Conservation (phyloP, 2,888 invertebrate genomes). For the Cephus nigrinus region DNA sequence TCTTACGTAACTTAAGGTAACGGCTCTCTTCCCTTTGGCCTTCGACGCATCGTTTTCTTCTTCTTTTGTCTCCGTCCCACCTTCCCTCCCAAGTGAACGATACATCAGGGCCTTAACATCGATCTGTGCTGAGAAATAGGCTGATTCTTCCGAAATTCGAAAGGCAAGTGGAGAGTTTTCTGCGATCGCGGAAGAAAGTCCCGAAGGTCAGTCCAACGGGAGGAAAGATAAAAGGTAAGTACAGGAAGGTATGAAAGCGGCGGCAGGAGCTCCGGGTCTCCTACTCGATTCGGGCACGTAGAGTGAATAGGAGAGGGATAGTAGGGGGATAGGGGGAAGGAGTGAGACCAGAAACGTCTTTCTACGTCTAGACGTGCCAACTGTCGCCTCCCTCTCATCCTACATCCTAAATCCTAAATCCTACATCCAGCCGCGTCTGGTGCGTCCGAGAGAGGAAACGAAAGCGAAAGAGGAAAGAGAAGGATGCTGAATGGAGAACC, state of each 20-base stretch:
- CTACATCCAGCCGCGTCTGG: no score
- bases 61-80: neutral
- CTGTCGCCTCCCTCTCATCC: no score
- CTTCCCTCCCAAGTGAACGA: neutral
- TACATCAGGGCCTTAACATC: neutral
- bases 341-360: no score
- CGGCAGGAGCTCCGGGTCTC: neutral
- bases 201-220: constrained; percentile 46
- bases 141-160: no score
- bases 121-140: no score
- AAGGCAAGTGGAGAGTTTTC: no score
- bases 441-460: neutral
- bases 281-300: no score
- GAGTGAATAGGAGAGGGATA: constrained; percentile 24
- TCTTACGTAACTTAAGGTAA: neutral
- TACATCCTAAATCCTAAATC: no score
- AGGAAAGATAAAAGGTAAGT: constrained; percentile 37
- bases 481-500: constrained; percentile 9
- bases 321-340: no score
- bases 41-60: neutral
- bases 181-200: constrained; percentile 29
- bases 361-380: no score
- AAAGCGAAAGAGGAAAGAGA: neutral
- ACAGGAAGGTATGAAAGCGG: no score
- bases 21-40: constrained; percentile 29